Conservation (phyloP, 2,113 vertebrate species). For the Salvelinus sp. region DNA sequence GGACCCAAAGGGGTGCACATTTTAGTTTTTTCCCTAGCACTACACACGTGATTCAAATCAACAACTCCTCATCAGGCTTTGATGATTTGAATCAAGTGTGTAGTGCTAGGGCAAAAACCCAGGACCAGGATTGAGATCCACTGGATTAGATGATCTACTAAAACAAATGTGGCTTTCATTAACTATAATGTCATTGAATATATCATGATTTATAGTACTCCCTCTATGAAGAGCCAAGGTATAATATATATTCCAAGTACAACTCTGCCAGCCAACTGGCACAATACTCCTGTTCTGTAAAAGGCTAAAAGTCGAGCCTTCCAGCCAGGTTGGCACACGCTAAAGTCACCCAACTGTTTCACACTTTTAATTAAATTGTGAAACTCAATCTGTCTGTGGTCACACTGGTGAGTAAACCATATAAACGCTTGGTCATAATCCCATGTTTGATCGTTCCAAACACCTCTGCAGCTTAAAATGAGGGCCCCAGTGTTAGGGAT, state of each 20-base stretch:
- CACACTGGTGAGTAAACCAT: conserved; percentile 49
- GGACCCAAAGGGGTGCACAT: no score
- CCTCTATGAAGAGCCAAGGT: background rate
- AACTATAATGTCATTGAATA: background rate
- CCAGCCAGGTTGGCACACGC: conserved; percentile 49
- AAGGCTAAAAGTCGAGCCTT: conserved; percentile 44
- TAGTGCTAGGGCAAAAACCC: no score
- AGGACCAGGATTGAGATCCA: no score
- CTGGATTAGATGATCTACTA: background rate
- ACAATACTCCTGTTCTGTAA: conserved; percentile 16
- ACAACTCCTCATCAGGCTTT: no score
- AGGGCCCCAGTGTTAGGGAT: background rate
- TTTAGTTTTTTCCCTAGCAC: no score
- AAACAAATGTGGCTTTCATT: background rate
- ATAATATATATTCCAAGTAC: background rate
- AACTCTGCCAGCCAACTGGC: conserved; percentile 39
- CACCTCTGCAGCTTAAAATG: conserved; percentile 30
- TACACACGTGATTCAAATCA: no score
- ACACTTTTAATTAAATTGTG: conserved; percentile 75
- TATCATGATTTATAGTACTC: background rate
- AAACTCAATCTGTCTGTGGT: conserved; percentile 59
- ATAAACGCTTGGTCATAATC: conserved; percentile 46
- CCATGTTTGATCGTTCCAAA: conserved; percentile 33
- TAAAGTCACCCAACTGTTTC: conserved; percentile 64
- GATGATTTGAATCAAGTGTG: no score